Conservation (phyloP, 1,140 invertebrate genomes). For the Pinna nobilis region DNA sequence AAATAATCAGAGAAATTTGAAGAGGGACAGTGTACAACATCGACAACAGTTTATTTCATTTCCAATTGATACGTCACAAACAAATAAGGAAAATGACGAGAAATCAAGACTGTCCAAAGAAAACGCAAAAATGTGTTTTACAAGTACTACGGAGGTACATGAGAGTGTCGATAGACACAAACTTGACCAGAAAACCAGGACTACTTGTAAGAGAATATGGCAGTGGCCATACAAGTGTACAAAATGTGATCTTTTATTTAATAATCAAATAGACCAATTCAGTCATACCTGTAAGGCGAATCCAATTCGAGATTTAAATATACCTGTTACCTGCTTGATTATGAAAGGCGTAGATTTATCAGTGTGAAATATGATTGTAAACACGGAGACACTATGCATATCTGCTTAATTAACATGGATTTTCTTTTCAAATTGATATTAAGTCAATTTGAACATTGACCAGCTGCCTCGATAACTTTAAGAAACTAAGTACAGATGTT, state of each 20-base stretch:
- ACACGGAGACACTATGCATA: too few relatives aligned
- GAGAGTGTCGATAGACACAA: not conserved
- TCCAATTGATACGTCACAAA: not conserved
- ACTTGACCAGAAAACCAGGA: not conserved
- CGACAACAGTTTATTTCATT: not conserved
- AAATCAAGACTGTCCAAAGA: not conserved
- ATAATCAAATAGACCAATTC: conserved; percentile 34
- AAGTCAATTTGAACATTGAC: too few relatives aligned
- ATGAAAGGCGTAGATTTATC: too few relatives aligned
- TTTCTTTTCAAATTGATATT: too few relatives aligned
- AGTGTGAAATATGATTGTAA: too few relatives aligned
- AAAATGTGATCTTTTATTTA: conserved; percentile 26
- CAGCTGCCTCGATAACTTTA: too few relatives aligned
- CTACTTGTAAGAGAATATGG: conserved; percentile 25
- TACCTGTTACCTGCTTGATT: conserved; percentile 7
- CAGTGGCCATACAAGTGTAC: conserved; percentile 37
- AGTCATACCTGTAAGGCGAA: conserved; percentile 22
- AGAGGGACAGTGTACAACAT: too few relatives aligned
- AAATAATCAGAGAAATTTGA: too few relatives aligned
- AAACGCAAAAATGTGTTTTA: not conserved
- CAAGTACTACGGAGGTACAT: not conserved
- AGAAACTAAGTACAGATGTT: too few relatives aligned
- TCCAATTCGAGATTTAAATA: not conserved
- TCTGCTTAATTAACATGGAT: too few relatives aligned
- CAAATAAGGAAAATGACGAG: not conserved